phyloP scores from a whole-genome alignment of 2,797 vertebrate species.

The Phataginus tricuspis region DNA sequence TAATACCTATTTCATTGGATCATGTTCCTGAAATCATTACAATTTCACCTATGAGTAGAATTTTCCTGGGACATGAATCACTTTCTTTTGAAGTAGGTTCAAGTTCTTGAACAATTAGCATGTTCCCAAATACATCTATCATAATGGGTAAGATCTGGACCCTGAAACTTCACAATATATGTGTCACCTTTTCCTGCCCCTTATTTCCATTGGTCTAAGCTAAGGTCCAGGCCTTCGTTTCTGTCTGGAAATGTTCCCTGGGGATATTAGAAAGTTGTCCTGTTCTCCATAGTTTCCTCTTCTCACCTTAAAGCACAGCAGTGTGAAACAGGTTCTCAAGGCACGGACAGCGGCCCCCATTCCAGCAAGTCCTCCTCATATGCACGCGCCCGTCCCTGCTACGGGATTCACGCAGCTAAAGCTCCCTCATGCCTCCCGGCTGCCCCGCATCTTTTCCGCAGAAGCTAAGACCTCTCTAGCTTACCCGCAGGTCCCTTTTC shows the following conservation, averaged over 20 bases:
- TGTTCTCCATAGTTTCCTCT: neutral
- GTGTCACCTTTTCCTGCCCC: neutral
- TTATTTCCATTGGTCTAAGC: neutral
- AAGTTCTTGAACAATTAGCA: neutral
- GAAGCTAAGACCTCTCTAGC: neutral
- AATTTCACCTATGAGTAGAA: neutral
- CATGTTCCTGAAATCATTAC: neutral
- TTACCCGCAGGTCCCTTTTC: neutral
- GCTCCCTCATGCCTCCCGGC: neutral
- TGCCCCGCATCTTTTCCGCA: accelerated
- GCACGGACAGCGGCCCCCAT: neutral
- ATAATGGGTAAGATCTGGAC: neutral
- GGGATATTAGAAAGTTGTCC: neutral
- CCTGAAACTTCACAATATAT: neutral
- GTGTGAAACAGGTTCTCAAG: neutral
- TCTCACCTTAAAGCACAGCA: neutral
- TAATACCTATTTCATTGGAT: neutral
- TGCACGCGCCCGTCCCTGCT: too few species aligned
- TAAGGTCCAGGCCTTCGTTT: neutral
- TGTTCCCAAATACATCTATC: neutral
- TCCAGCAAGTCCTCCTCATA: neutral
- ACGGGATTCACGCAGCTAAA: neutral
- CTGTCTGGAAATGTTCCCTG: neutral
- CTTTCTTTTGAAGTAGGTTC: neutral
- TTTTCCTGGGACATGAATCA: neutral